phyloP scores from a whole-genome alignment of 37 sponge, comb jelly and placozoan genomes.

The Spongilla lacustris region DNA sequence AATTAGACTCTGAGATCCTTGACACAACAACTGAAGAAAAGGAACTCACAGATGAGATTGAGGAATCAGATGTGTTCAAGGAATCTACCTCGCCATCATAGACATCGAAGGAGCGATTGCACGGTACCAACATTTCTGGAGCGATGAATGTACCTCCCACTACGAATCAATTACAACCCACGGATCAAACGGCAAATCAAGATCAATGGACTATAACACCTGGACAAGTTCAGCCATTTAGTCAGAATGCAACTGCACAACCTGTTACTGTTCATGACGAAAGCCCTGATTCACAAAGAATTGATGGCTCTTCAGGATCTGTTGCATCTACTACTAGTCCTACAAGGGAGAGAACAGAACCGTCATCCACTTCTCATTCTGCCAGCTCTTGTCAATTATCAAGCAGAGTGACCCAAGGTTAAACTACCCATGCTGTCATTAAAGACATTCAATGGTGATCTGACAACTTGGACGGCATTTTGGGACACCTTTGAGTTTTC shows the following conservation, averaged over 20 bases:
- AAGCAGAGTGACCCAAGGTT: background rate
- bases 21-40: background rate
- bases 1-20: background rate
- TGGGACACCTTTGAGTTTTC: constrained; percentile 18
- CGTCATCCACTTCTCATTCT: background rate
- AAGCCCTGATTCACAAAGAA: background rate
- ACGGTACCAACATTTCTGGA: background rate
- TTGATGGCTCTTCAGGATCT: background rate
- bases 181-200: no score
- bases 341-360: background rate
- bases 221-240: no score
- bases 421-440: constrained; percentile 19
- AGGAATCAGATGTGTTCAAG: background rate
- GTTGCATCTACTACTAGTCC: background rate
- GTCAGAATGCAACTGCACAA: background rate
- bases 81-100: background rate
- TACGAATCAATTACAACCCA: no score
- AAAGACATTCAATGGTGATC: background rate
- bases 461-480: background rate
- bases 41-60: background rate
- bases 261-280: background rate
- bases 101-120: background rate
- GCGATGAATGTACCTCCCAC: background rate
- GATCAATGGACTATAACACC: no score
- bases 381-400: background rate